Conservation (phyloP, 1,140 invertebrate species). For the Drosophila busckii region DNA sequence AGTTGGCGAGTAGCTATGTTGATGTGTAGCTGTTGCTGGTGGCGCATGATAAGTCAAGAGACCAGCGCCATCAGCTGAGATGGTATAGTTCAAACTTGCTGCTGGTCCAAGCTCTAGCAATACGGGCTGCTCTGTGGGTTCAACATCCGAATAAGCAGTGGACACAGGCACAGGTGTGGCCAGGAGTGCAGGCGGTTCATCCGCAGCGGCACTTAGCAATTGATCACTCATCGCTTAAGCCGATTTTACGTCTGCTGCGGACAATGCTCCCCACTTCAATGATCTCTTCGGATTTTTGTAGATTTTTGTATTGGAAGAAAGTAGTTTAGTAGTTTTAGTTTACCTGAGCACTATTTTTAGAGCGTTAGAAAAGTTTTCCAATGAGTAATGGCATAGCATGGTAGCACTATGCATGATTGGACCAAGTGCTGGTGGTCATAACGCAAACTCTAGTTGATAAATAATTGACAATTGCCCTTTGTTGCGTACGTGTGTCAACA, state of each 20-base stretch:
- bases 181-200: conserved; percentile 46
- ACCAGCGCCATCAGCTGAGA: conserved; percentile 39
- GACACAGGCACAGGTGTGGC: conserved; percentile 42
- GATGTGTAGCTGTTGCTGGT: conserved; percentile 8
- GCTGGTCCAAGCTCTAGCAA: conserved; percentile 55
- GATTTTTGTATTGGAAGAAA: conserved; percentile 10
- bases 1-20: conserved; percentile 40
- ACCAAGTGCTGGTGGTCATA: conserved; percentile 27
- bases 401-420: conserved; percentile 48
- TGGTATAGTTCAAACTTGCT: conserved; percentile 43
- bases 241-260: conserved; percentile 40
- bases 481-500: conserved; percentile 73
- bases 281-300: conserved; percentile 11
- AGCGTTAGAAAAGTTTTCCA: conserved; percentile 1
- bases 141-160: conserved; percentile 45
- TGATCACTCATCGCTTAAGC: conserved; percentile 70
- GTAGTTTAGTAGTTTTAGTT: conserved; percentile 2
- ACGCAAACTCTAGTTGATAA: conserved; percentile 26
- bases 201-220: conserved; percentile 46
- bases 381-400: conserved; percentile 13
- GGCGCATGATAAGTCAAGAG: conserved; percentile 35
- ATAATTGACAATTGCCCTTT: conserved; percentile 32
- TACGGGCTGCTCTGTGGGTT: conserved; percentile 57
- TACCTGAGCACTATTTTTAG: conserved; percentile 5
- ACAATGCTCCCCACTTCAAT: conserved; percentile 27